Conservation (phyloP, 2,888 invertebrate genomes). For the Apodemia duryi region DNA sequence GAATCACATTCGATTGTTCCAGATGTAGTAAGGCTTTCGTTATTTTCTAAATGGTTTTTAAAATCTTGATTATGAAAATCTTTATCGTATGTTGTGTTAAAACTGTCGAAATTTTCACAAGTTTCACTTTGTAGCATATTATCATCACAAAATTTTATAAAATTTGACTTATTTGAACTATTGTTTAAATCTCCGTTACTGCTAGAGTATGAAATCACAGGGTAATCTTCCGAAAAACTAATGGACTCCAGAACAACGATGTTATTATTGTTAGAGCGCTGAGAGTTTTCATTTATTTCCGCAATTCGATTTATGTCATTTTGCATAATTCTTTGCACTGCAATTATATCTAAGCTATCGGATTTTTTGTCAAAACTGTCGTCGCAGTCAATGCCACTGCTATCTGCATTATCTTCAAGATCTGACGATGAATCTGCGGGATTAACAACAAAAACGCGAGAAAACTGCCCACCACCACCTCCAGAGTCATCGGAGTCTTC, state of each 20-base stretch:
- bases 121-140: conserved; percentile 72
- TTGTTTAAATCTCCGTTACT: conserved; percentile 44
- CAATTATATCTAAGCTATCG: conserved; percentile 62
- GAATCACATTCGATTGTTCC: conserved; percentile 61
- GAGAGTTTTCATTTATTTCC: conserved; percentile 43
- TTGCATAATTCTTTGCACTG: conserved; percentile 47
- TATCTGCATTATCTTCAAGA: conserved; percentile 79
- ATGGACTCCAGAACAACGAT: conserved; percentile 60
- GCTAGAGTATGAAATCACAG: conserved; percentile 48
- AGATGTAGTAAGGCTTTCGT: conserved; percentile 52
- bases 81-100: conserved; percentile 58
- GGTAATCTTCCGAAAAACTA: conserved; percentile 57
- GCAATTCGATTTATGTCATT: conserved; percentile 46
- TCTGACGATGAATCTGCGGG: conserved; percentile 81
- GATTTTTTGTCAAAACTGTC: conserved; percentile 80
- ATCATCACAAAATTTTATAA: conserved; percentile 60
- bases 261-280: conserved; percentile 45
- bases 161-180: conserved; percentile 36
- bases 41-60: conserved; percentile 49
- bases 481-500: conserved; percentile 77
- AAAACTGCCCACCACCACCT: conserved; percentile 78
- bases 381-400: conserved; percentile 80
- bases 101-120: conserved; percentile 67
- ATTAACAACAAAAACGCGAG: conserved; percentile 84
- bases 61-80: conserved; percentile 36